Evolutionary conservation across 1,140 invertebrate genomes (phyloP), one percentile per base, ranked within the genome.

Genomic region (Pogonomyrmex barbatus): DNA sequence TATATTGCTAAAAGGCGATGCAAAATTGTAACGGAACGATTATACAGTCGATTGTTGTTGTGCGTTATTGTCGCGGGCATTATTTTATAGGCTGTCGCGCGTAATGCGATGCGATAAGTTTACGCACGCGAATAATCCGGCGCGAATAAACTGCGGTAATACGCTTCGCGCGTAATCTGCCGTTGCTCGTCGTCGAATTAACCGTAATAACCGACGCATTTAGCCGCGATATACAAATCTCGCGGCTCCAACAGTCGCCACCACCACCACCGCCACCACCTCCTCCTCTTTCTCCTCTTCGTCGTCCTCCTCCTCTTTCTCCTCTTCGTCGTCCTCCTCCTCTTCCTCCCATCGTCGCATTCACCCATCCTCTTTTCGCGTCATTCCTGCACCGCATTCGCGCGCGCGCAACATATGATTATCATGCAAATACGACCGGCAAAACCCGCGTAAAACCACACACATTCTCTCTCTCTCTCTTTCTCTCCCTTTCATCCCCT

Each of bases 201-300:
- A 91, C 88, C 89, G 91, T 93, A 92, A 94, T 93, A 93, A 93
- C 93, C 90, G 92, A 92, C 92, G 92, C 88, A 93, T 93, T 92
- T 87, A 93, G 91, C 87, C 85, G 87, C 90, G 89, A 92, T 93
- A 92, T 94, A 92, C 93, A 92, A 93, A 93, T 93, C 81, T 90
- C 86, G 81, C 63, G 85, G 85, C 54, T 47, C 45, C 79, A 73
- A 83, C 73, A 83, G 79, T 73, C 79, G 79, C 79, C 88, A 30
- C 85, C 33, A 70, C 42, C 82, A 79, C 86, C 85, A 4, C 67
- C 86, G 50, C 60, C 62, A 1, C 12, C 36, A 0, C 4, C 36
- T 36, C 39, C 52, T 0, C 45, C 77, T 71, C 70, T 70, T 1
- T 10, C 39, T n/a, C 9, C 42, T 12, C 54, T 5, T 63, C n/a